Conservation (phyloP, 2,888 invertebrate genomes). For the Megalurothrips usitatus region DNA sequence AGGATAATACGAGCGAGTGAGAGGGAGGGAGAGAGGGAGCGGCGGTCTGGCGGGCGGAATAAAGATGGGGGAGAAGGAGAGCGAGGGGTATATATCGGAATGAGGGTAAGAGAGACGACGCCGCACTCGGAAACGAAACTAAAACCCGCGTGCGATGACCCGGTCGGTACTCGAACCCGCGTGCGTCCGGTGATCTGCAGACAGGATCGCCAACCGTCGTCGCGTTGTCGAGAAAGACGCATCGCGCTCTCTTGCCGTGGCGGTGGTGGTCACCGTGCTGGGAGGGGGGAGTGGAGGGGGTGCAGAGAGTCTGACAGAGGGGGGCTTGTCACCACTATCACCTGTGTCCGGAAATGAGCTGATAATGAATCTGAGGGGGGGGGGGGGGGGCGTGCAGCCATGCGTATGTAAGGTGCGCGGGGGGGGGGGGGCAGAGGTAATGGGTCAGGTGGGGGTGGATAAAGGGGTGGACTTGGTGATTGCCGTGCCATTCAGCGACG, state of each 20-base stretch:
- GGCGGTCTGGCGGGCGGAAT: neutral
- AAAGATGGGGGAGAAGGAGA: neutral
- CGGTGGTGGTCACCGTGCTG: neutral
- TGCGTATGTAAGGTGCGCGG: neutral
- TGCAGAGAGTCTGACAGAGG: neutral
- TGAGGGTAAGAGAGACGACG: too few species aligned
- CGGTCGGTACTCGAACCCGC: too few species aligned
- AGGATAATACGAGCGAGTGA: neutral
- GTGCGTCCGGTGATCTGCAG: too few species aligned
- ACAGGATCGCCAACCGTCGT: neutral
- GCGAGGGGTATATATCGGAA: neutral
- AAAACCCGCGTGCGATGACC: too few species aligned
- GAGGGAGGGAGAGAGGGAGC: too few species aligned
- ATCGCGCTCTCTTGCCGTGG: neutral
- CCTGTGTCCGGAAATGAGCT: conserved; percentile 8
- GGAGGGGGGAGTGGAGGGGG: neutral
- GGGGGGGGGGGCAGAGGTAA: neutral
- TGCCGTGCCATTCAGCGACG: conserved; percentile 18
- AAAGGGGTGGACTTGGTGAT: conserved; percentile 12
- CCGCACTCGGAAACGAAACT: too few species aligned
- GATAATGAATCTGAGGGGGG: conserved; percentile 12
- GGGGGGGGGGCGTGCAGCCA: neutral
- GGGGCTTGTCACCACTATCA: neutral
- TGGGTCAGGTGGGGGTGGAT: conserved; percentile 15
- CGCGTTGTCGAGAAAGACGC: too few species aligned